Conservation (phyloP, 92 coral and sea anemone species). For the Epizoanthus ramosus region DNA sequence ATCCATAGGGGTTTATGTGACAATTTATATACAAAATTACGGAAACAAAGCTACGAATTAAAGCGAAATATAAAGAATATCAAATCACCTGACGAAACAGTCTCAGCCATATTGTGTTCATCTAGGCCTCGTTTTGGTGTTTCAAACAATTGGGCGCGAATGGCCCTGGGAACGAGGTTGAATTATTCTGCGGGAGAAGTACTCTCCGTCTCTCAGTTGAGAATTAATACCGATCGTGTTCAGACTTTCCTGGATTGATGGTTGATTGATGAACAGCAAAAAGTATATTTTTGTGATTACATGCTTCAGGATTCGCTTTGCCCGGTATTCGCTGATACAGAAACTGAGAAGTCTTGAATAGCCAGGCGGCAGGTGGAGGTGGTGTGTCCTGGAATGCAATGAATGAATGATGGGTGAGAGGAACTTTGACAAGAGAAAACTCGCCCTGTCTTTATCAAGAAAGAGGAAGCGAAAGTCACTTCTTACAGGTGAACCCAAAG, state of each 20-base stretch:
- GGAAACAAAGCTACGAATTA: background rate
- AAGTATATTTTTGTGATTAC: slow-evolving; percentile 17
- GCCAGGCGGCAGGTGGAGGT: background rate
- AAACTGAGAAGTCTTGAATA: background rate
- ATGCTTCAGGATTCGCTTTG: too few relatives aligned
- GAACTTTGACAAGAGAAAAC: background rate
- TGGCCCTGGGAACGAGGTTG: too few relatives aligned
- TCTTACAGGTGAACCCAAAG: background rate
- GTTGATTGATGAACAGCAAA: too few relatives aligned
- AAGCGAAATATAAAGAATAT: too few relatives aligned
- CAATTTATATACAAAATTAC: background rate
- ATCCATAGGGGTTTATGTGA: slow-evolving; percentile 6
- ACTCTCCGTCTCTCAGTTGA: background rate
- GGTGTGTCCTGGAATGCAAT: background rate
- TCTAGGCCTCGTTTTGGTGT: slow-evolving; percentile 25
- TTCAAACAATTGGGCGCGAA: too few relatives aligned
- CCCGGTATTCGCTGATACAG: too few relatives aligned
- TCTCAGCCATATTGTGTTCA: slow-evolving; percentile 23
- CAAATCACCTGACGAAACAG: background rate
- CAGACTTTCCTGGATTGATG: background rate
- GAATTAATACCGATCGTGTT: background rate
- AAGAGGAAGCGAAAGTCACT: slow-evolving; percentile 29
- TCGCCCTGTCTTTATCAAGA: slow-evolving; percentile 19
- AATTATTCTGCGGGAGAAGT: too few relatives aligned
- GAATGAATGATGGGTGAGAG: background rate